Conservation (phyloP, 2,888 invertebrate genomes). For the Parapristionchus giblindavisi region DNA sequence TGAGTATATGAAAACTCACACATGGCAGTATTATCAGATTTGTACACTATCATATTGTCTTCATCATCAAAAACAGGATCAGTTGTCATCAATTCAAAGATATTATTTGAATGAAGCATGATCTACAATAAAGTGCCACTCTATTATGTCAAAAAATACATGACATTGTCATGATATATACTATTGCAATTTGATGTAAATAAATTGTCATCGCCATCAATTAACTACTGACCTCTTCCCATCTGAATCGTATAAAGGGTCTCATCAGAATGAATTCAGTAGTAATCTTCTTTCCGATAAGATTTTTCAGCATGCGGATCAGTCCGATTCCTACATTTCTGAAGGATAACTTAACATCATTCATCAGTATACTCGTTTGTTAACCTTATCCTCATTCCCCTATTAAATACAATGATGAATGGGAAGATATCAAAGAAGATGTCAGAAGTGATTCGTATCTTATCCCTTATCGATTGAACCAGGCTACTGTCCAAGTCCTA, state of each 20-base stretch:
- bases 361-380: background rate
- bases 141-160: background rate
- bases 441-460: conserved; percentile 72
- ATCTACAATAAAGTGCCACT: conserved; percentile 74
- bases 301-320: conserved; percentile 83
- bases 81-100: conserved; percentile 90
- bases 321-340: conserved; percentile 88
- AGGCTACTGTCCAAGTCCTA: conserved; percentile 24
- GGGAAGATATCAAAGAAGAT: conserved; percentile 96
- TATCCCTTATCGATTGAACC: conserved; percentile 42
- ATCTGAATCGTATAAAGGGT: conserved; percentile 91
- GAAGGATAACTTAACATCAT: conserved; percentile 67
- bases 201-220: background rate
- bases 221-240: conserved; percentile 81
- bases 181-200: conserved; percentile 69
- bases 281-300: conserved; percentile 87
- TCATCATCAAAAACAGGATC: conserved; percentile 75
- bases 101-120: conserved; percentile 91
- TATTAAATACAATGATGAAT: conserved; percentile 95
- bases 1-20: background rate
- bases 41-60: conserved; percentile 44
- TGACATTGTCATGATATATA: background rate
- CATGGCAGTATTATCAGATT: conserved; percentile 36
- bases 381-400: conserved; percentile 62
- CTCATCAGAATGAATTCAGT: conserved; percentile 90